phyloP scores from a whole-genome alignment of 2,113 vertebrate genomes.

The Oncorhynchus masou region DNA sequence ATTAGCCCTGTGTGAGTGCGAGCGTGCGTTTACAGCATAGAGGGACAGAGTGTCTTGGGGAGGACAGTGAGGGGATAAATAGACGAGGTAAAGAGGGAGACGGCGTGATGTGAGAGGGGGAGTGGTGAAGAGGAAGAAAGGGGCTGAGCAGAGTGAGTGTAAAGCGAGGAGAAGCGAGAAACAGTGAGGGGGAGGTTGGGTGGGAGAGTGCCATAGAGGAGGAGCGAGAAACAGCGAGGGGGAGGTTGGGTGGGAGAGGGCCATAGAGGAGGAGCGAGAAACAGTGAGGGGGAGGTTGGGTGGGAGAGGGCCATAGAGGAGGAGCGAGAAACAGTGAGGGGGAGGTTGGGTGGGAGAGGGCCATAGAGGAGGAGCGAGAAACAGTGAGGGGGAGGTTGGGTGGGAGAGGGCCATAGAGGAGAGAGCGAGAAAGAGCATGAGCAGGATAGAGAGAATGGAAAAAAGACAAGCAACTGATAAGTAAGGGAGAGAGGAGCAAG shows the following conservation, averaged over 20 bases:
- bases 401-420: neutral
- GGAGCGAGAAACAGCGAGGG: too few species aligned
- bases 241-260: too few species aligned
- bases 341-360: too few species aligned
- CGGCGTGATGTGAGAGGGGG: constrained; percentile 19
- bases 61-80: constrained; percentile 8
- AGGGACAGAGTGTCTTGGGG: constrained; percentile 23
- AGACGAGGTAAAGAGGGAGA: constrained; percentile 36
- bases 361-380: constrained; percentile 31
- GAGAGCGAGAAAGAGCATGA: constrained; percentile 15
- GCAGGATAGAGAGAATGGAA: constrained; percentile 36
- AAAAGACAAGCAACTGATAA: constrained; percentile 55
- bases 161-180: constrained; percentile 35
- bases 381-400: constrained; percentile 21
- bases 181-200: constrained; percentile 21
- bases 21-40: constrained; percentile 16
- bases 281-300: too few species aligned
- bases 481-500: constrained; percentile 52
- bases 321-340: too few species aligned
- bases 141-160: constrained; percentile 5
- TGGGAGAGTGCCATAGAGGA: neutral
- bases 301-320: too few species aligned
- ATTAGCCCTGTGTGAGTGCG: neutral
- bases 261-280: too few species aligned
- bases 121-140: constrained; percentile 17